phyloP scores from a whole-genome alignment of 2,797 vertebrate species.

The Hoplostethus mediterraneus region DNA sequence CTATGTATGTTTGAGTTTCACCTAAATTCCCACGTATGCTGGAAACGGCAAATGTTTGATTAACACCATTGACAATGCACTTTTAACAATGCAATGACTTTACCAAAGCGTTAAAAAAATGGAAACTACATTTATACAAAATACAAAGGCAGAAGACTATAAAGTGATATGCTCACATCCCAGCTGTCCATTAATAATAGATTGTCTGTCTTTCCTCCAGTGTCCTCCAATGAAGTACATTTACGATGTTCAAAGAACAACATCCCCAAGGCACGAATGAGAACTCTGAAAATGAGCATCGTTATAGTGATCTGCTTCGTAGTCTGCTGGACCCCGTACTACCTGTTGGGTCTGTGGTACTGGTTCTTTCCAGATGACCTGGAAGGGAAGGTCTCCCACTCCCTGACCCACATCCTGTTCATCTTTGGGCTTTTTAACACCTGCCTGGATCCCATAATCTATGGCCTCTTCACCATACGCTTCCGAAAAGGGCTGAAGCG shows the following conservation, averaged over 20 bases:
- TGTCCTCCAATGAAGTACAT: slow-evolving; percentile 76
- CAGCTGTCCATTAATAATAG: neutral
- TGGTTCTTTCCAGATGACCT: slow-evolving; percentile 93
- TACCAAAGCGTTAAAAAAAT: too few relatives aligned
- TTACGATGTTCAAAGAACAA: slow-evolving; percentile 90
- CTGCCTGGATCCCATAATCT: slow-evolving; percentile 93
- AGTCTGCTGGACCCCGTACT: slow-evolving; percentile 96
- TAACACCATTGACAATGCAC: too few relatives aligned
- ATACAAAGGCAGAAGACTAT: neutral
- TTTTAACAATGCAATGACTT: neutral
- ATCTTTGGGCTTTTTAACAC: slow-evolving; percentile 93
- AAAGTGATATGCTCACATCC: neutral
- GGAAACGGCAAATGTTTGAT: too few relatives aligned
- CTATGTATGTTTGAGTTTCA: too few relatives aligned
- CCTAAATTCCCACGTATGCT: too few relatives aligned
- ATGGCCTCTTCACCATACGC: slow-evolving; percentile 86
- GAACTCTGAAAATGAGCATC: slow-evolving; percentile 92
- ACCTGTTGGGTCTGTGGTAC: slow-evolving; percentile 94
- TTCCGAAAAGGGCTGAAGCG: slow-evolving; percentile 69
- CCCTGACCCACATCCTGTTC: slow-evolving; percentile 91
- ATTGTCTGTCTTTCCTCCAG: slow-evolving; percentile 54
- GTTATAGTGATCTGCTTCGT: slow-evolving; percentile 92
- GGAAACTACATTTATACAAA: neutral
- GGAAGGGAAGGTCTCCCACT: slow-evolving; percentile 86
- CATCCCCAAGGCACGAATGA: slow-evolving; percentile 92